Evolutionary conservation across 2,113 vertebrate genomes (phyloP).

Genomic region (Amphilophus citrinellus): DNA sequence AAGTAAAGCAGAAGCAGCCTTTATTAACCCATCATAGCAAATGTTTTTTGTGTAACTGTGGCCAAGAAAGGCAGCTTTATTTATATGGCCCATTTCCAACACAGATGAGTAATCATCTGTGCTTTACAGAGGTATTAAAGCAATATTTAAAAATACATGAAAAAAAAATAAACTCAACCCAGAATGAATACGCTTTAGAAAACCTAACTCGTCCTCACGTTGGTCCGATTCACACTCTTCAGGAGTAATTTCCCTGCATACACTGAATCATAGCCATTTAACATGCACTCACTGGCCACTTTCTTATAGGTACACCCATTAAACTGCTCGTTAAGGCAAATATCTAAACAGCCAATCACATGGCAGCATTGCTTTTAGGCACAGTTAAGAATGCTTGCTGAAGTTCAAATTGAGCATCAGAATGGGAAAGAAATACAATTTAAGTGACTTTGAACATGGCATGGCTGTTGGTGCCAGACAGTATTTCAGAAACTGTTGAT

Average conservation of each 20-base stretch:
- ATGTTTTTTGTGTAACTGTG: background rate
- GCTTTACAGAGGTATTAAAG: background rate
- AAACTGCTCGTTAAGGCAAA: background rate
- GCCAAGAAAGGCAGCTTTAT: conserved; percentile 12
- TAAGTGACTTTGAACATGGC: too few relatives aligned
- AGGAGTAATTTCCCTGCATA: too few relatives aligned
- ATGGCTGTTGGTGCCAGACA: too few relatives aligned
- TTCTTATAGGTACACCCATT: background rate
- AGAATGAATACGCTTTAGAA: background rate
- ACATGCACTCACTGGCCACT: too few relatives aligned
- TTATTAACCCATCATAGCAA: background rate
- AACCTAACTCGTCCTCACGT: background rate
- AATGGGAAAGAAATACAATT: background rate
- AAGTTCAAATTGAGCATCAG: background rate
- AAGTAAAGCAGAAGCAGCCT: background rate
- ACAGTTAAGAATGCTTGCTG: background rate
- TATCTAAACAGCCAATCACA: background rate
- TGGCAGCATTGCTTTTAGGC: background rate
- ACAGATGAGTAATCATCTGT: conserved; percentile 4
- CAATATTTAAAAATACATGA: conserved; percentile 2
- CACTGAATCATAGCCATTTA: too few relatives aligned
- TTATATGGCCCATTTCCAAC: conserved; percentile 6
- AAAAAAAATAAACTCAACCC: background rate
- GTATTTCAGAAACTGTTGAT: too few relatives aligned
- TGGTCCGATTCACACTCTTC: background rate